A percentile compares a stretch with the other conserved stretches of the same genome.
Evolutionary conservation across 2,113 vertebrate genomes (phyloP).

Genomic region (Zosterops japonicus): DNA sequence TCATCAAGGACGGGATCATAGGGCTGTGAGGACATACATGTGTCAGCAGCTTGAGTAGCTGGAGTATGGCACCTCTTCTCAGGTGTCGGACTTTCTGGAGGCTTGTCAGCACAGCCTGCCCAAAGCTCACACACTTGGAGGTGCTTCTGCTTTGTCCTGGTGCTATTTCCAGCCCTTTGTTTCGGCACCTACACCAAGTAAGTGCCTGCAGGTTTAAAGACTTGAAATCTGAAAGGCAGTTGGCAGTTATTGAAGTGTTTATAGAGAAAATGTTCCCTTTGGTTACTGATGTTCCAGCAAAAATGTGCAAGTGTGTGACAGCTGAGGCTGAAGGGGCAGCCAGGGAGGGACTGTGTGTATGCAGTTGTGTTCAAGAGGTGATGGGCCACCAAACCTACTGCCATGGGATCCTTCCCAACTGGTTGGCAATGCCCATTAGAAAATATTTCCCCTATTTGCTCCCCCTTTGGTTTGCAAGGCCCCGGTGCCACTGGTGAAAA

Average conservation of each 20-base stretch:
- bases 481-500: fast-evolving
- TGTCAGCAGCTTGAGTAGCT: not conserved
- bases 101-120: not conserved
- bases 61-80: not conserved
- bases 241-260: not conserved
- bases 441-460: fast-evolving
- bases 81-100: not conserved
- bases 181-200: not conserved
- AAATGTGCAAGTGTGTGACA: not conserved
- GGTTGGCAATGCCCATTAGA: not conserved
- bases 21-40: not conserved
- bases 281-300: not conserved
- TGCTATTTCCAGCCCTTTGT: not conserved
- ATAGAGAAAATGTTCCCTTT: not conserved
- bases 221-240: not conserved
- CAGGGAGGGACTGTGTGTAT: too few relatives aligned
- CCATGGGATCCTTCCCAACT: not conserved
- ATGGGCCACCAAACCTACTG: not conserved
- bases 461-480: not conserved
- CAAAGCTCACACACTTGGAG: not conserved
- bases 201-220: not conserved
- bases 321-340: not conserved
- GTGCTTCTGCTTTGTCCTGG: not conserved
- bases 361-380: not conserved
- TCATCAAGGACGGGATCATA: not conserved